These are phyloP conservation scores for Holotrichia oblita DNA, from an alignment of 1,140 invertebrate species.

Conservation along the genomic window DNA sequence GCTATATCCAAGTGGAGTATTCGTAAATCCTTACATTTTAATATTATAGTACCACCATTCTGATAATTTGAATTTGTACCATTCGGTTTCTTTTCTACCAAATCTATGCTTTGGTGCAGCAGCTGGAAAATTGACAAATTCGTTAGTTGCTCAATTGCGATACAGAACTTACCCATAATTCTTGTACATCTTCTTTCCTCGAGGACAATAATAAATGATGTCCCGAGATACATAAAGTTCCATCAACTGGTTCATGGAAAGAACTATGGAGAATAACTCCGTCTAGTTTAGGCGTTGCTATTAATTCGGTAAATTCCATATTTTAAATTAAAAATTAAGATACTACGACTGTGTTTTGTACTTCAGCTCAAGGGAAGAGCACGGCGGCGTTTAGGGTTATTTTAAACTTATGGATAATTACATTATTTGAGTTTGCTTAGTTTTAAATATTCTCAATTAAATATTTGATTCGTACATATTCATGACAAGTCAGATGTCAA, in stretches of 20 bases:
- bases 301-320: slow-evolving; percentile 90
- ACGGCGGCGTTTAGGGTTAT: not conserved
- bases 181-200: slow-evolving; percentile 76
- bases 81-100: slow-evolving; percentile 81
- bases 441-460: not conserved
- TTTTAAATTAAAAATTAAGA: not conserved
- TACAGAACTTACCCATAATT: slow-evolving; percentile 39
- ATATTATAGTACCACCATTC: slow-evolving; percentile 81
- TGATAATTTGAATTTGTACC: slow-evolving; percentile 66
- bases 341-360: not conserved
- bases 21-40: slow-evolving; percentile 97
- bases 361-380: slow-evolving; percentile 49
- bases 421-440: not conserved
- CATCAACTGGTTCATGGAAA: slow-evolving; percentile 78
- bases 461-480: not conserved
- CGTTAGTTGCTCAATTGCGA: slow-evolving; percentile 39
- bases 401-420: not conserved
- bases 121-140: slow-evolving; percentile 69
- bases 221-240: slow-evolving; percentile 92
- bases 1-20: slow-evolving; percentile 89
- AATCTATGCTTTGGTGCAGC: slow-evolving; percentile 92
- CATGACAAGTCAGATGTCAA: not conserved
- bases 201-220: slow-evolving; percentile 93
- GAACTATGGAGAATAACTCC: slow-evolving; percentile 81
- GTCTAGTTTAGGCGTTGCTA: slow-evolving; percentile 88